Evolutionary conservation across 2,797 vertebrate genomes (phyloP).

Genomic region (Semotilus atromaculatus): DNA sequence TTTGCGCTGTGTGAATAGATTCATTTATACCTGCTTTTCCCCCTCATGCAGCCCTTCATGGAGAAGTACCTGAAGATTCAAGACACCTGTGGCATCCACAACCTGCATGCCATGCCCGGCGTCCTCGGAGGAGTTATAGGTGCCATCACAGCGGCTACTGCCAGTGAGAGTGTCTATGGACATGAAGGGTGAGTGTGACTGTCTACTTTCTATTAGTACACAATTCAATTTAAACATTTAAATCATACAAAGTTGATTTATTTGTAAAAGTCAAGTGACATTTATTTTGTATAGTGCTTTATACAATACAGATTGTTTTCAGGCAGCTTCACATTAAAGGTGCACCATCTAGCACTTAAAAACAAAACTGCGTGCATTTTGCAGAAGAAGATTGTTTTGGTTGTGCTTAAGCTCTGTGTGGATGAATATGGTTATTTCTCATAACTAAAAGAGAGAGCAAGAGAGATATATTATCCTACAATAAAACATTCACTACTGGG

Average conservation of each 20-base stretch:
- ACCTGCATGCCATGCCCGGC: slow-evolving; percentile 92
- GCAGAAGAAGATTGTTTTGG: neutral
- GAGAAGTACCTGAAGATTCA: slow-evolving; percentile 87
- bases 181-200: slow-evolving; percentile 80
- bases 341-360: neutral
- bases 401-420: neutral
- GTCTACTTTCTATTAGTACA: neutral
- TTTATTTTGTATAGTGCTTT: neutral
- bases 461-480: neutral
- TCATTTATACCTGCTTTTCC: neutral
- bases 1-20: neutral
- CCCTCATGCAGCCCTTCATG: slow-evolving; percentile 83
- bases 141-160: slow-evolving; percentile 86
- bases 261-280: neutral
- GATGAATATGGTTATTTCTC: neutral
- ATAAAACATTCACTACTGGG: neutral
- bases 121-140: slow-evolving; percentile 90
- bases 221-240: neutral
- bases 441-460: neutral
- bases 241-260: neutral
- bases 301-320: neutral
- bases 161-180: slow-evolving; percentile 79
- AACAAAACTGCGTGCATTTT: neutral
- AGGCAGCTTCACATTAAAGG: neutral
- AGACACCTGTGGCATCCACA: slow-evolving; percentile 95